Conservation (phyloP, 2,888 invertebrate genomes). For the Neocrepidodera transversa region DNA sequence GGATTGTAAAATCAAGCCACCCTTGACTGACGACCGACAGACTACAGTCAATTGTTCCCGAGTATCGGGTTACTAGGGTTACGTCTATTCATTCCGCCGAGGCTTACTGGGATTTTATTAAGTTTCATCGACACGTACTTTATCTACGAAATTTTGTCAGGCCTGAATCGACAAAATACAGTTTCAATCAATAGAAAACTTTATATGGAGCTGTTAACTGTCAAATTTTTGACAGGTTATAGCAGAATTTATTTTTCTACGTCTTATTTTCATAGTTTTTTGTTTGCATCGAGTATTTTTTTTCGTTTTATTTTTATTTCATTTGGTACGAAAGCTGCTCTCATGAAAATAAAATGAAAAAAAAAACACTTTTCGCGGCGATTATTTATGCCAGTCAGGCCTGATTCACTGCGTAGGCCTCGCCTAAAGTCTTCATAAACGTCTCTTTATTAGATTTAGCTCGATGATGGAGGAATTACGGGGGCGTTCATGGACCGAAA, state of each 20-base stretch:
- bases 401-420: conserved; percentile 24
- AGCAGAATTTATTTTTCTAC: too few relatives aligned
- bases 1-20: conserved; percentile 58
- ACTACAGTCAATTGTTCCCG: conserved; percentile 51
- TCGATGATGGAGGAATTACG: conserved; percentile 40
- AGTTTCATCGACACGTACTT: conserved; percentile 42
- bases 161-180: conserved; percentile 11
- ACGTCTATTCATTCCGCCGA: conserved; percentile 47
- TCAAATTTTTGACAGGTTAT: too few relatives aligned
- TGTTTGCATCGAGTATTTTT: too few relatives aligned
- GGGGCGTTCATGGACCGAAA: conserved; percentile 41
- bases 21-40: conserved; percentile 53
- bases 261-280: too few relatives aligned
- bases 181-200: too few relatives aligned
- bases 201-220: not conserved
- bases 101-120: conserved; percentile 49
- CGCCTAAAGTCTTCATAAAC: conserved; percentile 33
- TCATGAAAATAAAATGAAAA: too few relatives aligned
- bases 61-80: conserved; percentile 51
- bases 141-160: conserved; percentile 23
- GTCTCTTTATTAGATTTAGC: conserved; percentile 39
- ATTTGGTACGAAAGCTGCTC: too few relatives aligned
- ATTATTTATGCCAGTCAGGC: too few relatives aligned
- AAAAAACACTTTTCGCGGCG: too few relatives aligned
- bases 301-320: too few relatives aligned